Evolutionary conservation across 2,113 vertebrate species (phyloP).

Genomic region (Heterochromis multidens): DNA sequence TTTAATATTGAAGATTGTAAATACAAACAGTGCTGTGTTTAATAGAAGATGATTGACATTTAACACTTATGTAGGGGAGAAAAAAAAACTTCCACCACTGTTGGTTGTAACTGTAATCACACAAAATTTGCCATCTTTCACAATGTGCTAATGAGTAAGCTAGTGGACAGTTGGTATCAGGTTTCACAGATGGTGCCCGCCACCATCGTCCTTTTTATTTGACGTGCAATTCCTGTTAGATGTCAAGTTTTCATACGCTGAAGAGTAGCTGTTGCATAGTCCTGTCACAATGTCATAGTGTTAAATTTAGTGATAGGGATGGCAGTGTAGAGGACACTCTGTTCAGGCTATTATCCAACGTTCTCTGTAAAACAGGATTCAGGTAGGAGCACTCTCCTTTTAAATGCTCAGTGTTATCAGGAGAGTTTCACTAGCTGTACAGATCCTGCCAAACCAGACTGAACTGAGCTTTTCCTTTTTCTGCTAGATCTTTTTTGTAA

Average conservation of each 20-base stretch:
- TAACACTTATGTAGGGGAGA: neutral
- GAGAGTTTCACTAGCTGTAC: neutral
- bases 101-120: slow-evolving; percentile 3
- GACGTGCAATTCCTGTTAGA: neutral
- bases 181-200: slow-evolving; percentile 36
- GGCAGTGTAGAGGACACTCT: neutral
- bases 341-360: neutral
- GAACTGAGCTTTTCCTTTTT: neutral
- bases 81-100: neutral
- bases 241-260: neutral
- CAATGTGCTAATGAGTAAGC: slow-evolving; percentile 7
- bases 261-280: neutral
- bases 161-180: slow-evolving; percentile 12
- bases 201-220: neutral
- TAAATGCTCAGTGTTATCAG: neutral
- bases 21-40: neutral
- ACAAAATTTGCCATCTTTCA: slow-evolving; percentile 25
- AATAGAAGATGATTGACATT: neutral
- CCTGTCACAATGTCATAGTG: neutral
- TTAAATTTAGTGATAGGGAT: neutral
- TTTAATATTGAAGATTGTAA: neutral
- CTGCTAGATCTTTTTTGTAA: neutral
- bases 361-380: neutral
- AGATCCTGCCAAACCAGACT: neutral
- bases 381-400: neutral